Evolutionary conservation across 1,140 invertebrate species (phyloP).

Genomic region (Lamellibrachia luymesi): DNA sequence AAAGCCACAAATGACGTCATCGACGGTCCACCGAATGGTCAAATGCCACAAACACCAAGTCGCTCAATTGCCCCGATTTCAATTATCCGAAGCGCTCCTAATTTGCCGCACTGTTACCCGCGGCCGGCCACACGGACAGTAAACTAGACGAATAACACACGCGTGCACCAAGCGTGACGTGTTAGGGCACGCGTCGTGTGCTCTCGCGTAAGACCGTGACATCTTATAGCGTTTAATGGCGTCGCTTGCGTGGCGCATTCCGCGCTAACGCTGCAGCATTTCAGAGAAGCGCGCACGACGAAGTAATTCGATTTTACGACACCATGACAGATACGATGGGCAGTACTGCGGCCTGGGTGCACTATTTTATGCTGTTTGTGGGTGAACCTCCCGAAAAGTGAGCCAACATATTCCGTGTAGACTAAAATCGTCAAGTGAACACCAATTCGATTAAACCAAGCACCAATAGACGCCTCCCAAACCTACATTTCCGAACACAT

Average conservation of each 20-base stretch:
- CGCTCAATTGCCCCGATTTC: not conserved
- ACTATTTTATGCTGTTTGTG: not conserved
- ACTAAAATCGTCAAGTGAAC: not conserved
- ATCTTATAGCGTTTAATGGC: not conserved
- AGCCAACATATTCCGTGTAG: not conserved
- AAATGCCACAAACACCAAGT: not conserved
- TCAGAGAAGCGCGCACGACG: not conserved
- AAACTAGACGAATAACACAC: not conserved
- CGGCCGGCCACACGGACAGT: not conserved
- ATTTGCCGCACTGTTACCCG: not conserved
- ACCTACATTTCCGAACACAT: no score
- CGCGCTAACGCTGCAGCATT: not conserved
- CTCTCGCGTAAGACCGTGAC: not conserved
- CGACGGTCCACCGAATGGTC: not conserved
- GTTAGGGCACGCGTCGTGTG: not conserved
- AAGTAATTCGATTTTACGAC: not conserved
- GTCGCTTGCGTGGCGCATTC: not conserved
- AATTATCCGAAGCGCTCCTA: not conserved
- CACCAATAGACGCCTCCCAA: no score
- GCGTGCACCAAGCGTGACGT: not conserved
- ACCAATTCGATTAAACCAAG: not conserved
- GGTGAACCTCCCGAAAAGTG: not conserved
- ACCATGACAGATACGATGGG: not conserved
- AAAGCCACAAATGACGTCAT: not conserved
- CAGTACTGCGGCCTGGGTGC: not conserved